These are phyloP conservation scores for Ochropacha duplaris DNA, from an alignment of 2,888 invertebrate species.

Conservation along the genomic window DNA sequence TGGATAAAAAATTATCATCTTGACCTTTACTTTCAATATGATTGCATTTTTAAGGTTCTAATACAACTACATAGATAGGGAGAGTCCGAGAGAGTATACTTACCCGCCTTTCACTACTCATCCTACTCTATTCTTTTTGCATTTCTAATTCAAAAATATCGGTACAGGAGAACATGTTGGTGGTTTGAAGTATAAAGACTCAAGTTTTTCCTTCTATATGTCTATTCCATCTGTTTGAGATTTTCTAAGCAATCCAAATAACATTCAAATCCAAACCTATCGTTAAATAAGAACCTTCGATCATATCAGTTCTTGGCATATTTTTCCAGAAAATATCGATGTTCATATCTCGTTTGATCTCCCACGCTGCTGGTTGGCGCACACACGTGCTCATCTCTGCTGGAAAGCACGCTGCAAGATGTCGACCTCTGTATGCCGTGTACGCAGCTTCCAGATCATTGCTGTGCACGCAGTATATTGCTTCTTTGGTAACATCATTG, in stretches of 20 bases:
- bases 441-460: conserved; percentile 85
- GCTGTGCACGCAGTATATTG: conserved; percentile 85
- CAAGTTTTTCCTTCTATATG: too few species aligned
- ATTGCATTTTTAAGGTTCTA: neutral
- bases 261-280: too few species aligned
- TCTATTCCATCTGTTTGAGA: too few species aligned
- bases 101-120: too few species aligned
- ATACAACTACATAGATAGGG: neutral
- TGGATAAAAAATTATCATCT: neutral
- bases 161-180: too few species aligned
- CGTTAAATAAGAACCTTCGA: too few species aligned
- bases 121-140: too few species aligned
- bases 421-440: conserved; percentile 88
- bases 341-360: conserved; percentile 83
- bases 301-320: neutral
- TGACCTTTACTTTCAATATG: neutral
- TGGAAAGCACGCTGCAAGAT: conserved; percentile 86
- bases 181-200: too few species aligned
- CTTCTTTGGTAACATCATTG: conserved; percentile 87
- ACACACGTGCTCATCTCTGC: conserved; percentile 85
- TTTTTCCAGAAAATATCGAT: conserved; percentile 79
- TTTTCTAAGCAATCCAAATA: too few species aligned
- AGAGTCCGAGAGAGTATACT: too few species aligned
- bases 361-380: conserved; percentile 86
- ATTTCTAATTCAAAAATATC: too few species aligned